Percentiles rank a stretch among this genome's conserved stretches.
These are phyloP conservation scores for Lacanobia oleracea DNA, from an alignment of 2,888 invertebrate species.

Conservation along the genomic window DNA sequence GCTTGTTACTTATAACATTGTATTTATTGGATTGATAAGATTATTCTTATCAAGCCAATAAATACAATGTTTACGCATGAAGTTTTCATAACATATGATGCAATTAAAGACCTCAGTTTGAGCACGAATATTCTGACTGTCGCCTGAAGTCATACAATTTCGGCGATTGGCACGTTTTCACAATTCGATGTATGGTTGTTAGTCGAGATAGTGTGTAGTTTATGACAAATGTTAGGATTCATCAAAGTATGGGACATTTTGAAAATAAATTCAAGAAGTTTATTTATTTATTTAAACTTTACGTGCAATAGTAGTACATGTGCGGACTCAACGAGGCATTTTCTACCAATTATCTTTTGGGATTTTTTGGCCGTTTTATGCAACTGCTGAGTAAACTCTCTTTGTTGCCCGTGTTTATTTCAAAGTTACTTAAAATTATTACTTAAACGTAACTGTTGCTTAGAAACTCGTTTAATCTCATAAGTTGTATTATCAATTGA, in stretches of 20 bases:
- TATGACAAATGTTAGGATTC: not conserved
- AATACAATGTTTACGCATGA: conserved; percentile 21
- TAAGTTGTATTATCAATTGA: not conserved
- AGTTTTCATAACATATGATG: conserved; percentile 8
- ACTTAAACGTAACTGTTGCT: too few relatives aligned
- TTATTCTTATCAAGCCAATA: not conserved
- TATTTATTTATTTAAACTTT: too few relatives aligned
- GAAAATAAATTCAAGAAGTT: not conserved
- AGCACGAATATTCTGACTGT: not conserved
- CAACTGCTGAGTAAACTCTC: too few relatives aligned
- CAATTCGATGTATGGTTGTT: not conserved
- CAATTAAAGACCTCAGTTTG: not conserved
- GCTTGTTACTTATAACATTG: too few relatives aligned
- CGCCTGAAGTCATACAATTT: too few relatives aligned
- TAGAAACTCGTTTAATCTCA: conserved; percentile 3
- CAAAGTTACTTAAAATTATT: not conserved
- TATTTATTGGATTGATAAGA: too few relatives aligned
- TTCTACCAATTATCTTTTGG: too few relatives aligned
- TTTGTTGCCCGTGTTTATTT: too few relatives aligned
- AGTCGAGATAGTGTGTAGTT: not conserved
- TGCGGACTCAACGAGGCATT: too few relatives aligned
- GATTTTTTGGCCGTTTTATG: too few relatives aligned
- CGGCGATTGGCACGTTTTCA: too few relatives aligned
- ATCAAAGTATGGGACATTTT: not conserved
- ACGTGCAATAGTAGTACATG: too few relatives aligned